Evolutionary conservation across 2,113 vertebrate species (phyloP).

Genomic region (Leptosomus discolor): DNA sequence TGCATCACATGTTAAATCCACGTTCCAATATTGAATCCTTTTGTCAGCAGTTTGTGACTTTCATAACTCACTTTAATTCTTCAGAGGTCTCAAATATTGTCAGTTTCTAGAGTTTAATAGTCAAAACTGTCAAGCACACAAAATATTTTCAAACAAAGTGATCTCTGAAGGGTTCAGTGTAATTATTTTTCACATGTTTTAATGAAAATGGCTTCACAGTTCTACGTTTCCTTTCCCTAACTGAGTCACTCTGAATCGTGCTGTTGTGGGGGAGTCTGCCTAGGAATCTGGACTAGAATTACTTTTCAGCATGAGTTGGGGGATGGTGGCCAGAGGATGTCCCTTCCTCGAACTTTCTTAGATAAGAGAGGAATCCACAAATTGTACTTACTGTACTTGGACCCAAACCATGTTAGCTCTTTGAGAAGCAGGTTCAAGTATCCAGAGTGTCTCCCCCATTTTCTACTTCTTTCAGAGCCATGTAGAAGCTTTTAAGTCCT

Average conservation of each 20-base stretch:
- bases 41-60: slow-evolving; percentile 55
- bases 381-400: background rate
- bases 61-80: slow-evolving; percentile 55
- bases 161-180: slow-evolving; percentile 54
- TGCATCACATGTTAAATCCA: slow-evolving; percentile 57
- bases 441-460: background rate
- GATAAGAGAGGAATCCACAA: background rate
- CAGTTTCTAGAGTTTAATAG: slow-evolving; percentile 59
- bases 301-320: slow-evolving; percentile 10
- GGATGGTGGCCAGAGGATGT: background rate
- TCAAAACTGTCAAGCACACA: slow-evolving; percentile 59
- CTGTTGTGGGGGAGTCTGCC: slow-evolving; percentile 38
- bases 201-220: slow-evolving; percentile 61
- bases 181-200: slow-evolving; percentile 68
- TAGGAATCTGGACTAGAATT: slow-evolving; percentile 9
- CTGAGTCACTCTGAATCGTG: slow-evolving; percentile 52
- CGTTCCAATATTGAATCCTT: slow-evolving; percentile 40
- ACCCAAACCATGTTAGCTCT: background rate
- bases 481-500: background rate
- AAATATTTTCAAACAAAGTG: slow-evolving; percentile 68
- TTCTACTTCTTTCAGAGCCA: background rate
- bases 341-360: slow-evolving; percentile 17
- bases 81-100: slow-evolving; percentile 65
- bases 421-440: background rate
- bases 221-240: slow-evolving; percentile 29